phyloP scores from a whole-genome alignment of 2,113 vertebrate species.

The Delphinapterus leucas region DNA sequence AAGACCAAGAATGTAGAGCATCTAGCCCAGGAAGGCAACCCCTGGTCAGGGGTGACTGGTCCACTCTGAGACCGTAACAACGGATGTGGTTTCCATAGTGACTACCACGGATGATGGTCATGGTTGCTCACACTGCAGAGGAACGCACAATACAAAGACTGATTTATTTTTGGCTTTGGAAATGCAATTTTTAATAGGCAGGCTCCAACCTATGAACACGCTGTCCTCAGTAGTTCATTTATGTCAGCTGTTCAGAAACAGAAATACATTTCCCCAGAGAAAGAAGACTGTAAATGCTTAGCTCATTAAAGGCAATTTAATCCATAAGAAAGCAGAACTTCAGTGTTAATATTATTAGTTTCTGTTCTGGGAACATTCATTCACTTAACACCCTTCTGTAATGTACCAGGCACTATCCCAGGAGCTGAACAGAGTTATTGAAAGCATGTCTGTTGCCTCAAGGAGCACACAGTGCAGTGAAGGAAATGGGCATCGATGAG shows the following conservation, averaged over 20 bases:
- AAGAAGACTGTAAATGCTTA: slow-evolving; percentile 47
- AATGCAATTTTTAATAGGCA: slow-evolving; percentile 42
- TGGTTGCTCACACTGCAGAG: background rate
- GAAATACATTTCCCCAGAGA: slow-evolving; percentile 36
- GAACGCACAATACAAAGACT: slow-evolving; percentile 24
- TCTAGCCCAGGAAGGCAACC: background rate
- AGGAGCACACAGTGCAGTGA: background rate
- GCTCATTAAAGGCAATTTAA: slow-evolving; percentile 60
- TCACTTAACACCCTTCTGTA: background rate
- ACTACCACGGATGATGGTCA: background rate
- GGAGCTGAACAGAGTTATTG: background rate
- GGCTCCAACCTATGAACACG: slow-evolving; percentile 24
- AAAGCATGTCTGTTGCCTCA: background rate
- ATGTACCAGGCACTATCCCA: background rate
- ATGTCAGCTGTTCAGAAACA: slow-evolving; percentile 49
- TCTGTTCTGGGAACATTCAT: slow-evolving; percentile 39
- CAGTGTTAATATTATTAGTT: slow-evolving; percentile 27
- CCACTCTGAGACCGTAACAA: background rate
- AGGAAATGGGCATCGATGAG: background rate
- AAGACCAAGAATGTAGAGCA: background rate
- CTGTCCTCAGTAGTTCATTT: slow-evolving; percentile 52
- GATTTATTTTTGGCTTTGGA: slow-evolving; percentile 37
- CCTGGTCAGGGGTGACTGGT: background rate
- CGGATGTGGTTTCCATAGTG: background rate
- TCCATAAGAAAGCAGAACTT: slow-evolving; percentile 28